A percentile compares a stretch with the other conserved stretches of the same genome.
Evolutionary conservation across 2,888 invertebrate genomes (phyloP).

Genomic region (Drosophila limbata): DNA sequence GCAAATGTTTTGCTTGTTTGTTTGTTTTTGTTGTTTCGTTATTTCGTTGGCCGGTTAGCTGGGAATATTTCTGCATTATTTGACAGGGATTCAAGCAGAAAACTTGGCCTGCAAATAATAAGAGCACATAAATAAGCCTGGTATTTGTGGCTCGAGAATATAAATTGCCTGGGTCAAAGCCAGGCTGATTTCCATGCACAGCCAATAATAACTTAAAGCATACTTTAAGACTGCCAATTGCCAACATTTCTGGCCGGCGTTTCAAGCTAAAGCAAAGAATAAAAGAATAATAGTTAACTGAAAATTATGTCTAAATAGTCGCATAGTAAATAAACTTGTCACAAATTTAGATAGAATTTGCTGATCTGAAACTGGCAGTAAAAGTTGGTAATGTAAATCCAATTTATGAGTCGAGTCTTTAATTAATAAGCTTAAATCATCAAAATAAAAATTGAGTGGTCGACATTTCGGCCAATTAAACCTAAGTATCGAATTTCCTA

Average conservation of each 20-base stretch:
- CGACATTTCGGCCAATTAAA: no score
- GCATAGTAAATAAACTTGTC: background rate
- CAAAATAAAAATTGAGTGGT: no score
- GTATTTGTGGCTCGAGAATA: conserved; percentile 53
- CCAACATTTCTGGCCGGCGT: conserved; percentile 3
- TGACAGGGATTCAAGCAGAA: conserved; percentile 63
- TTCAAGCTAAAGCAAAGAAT: conserved; percentile 10
- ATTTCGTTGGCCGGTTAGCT: conserved; percentile 42
- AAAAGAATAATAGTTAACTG: conserved; percentile 11
- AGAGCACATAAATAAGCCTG: conserved; percentile 58
- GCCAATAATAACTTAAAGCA: conserved; percentile 26
- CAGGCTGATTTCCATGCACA: conserved; percentile 23
- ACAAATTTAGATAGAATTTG: background rate
- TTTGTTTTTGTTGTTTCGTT: conserved; percentile 29
- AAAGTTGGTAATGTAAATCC: no score
- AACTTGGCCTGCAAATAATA: conserved; percentile 54
- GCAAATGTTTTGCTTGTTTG: conserved; percentile 40
- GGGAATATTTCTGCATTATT: conserved; percentile 76
- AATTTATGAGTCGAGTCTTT: no score
- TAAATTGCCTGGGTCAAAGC: conserved; percentile 46
- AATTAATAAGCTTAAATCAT: no score
- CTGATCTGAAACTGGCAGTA: background rate
- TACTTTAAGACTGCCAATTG: conserved; percentile 16
- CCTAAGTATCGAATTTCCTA: no score
- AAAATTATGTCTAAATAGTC: background rate